phyloP scores from a whole-genome alignment of 2,888 invertebrate species.

The Rutpela maculata region DNA sequence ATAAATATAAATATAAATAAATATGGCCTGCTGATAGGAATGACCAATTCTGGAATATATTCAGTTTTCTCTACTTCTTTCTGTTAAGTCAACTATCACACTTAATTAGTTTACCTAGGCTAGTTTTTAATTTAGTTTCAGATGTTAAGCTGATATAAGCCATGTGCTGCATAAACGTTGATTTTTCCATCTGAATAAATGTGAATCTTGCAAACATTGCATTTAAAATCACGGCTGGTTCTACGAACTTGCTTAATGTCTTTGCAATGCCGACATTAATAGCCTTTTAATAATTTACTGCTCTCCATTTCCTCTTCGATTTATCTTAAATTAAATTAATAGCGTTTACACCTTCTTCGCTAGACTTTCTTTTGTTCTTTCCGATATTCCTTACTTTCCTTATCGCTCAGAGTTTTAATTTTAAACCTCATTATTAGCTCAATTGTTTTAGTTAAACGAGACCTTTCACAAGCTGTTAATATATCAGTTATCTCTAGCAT shows the following conservation, averaged over 20 bases:
- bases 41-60: background rate
- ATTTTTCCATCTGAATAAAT: slow-evolving; percentile 28
- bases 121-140: slow-evolving; percentile 20
- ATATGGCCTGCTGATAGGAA: background rate
- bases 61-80: background rate
- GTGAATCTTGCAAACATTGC: slow-evolving; percentile 35
- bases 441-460: background rate
- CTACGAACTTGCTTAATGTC: slow-evolving; percentile 26
- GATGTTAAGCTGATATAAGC: slow-evolving; percentile 16
- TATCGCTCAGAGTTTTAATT: background rate
- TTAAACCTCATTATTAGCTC: slow-evolving; percentile 1
- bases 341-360: slow-evolving; percentile 33
- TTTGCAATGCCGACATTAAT: slow-evolving; percentile 39
- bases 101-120: slow-evolving; percentile 2
- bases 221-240: slow-evolving; percentile 34
- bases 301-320: slow-evolving; percentile 38
- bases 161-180: slow-evolving; percentile 30
- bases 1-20: too few relatives aligned
- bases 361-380: slow-evolving; percentile 18
- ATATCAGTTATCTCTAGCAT: background rate
- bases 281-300: slow-evolving; percentile 43
- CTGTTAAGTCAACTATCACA: slow-evolving; percentile 5
- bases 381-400: slow-evolving; percentile 25
- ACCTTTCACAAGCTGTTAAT: background rate
- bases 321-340: slow-evolving; percentile 44